Conservation (phyloP, 2,888 invertebrate genomes). For the Callosobruchus maculatus region DNA sequence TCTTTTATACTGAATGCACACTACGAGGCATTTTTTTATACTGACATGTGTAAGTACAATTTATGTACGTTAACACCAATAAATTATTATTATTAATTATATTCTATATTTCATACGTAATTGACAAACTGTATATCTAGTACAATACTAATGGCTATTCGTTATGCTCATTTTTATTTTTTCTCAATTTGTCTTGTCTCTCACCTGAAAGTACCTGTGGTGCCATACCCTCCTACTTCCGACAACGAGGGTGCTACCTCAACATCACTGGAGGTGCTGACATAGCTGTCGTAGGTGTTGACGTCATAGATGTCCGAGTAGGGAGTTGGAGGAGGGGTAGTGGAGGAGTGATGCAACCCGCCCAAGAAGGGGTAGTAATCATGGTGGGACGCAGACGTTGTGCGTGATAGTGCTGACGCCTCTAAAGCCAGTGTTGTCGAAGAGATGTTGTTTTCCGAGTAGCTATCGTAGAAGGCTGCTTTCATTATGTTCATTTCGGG, state of each 20-base stretch:
- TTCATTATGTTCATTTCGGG: slow-evolving; percentile 38
- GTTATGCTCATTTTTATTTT: too few species aligned
- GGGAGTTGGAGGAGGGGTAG: slow-evolving; percentile 4
- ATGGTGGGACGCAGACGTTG: slow-evolving; percentile 6
- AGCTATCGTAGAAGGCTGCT: slow-evolving; percentile 33
- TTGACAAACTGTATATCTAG: too few species aligned
- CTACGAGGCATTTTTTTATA: too few species aligned
- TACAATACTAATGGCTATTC: too few species aligned
- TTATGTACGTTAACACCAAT: too few species aligned
- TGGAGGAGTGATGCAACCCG: slow-evolving; percentile 13
- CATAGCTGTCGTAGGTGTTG: slow-evolving; percentile 41
- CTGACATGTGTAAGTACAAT: too few species aligned
- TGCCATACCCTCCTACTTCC: slow-evolving; percentile 27
- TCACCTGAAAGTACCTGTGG: background rate
- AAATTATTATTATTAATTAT: too few species aligned
- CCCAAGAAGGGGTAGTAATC: slow-evolving; percentile 18
- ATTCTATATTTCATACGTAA: too few species aligned
- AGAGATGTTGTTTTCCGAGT: slow-evolving; percentile 14
- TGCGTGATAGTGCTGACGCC: slow-evolving; percentile 2
- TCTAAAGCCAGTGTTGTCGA: background rate
- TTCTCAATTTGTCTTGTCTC: background rate
- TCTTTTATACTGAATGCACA: too few species aligned
- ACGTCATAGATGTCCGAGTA: slow-evolving; percentile 34
- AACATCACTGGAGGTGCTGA: slow-evolving; percentile 33
- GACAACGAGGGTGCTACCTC: slow-evolving; percentile 35